phyloP scores from a whole-genome alignment of 2,113 vertebrate species.

The Malurus alboscapulatus region DNA sequence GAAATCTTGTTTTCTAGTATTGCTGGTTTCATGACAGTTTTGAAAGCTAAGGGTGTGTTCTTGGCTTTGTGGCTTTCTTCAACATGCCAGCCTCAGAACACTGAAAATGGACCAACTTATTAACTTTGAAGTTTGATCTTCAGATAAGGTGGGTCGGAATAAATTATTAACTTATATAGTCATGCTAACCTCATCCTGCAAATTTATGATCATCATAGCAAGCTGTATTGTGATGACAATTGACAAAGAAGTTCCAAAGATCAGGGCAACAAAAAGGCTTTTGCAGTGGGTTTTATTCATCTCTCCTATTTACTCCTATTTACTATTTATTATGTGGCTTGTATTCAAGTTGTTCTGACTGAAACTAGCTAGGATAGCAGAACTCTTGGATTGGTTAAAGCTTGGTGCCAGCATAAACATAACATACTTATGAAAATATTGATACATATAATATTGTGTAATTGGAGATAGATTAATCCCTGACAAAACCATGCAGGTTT shows the following conservation, averaged over 20 bases:
- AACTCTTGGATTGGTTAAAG: background rate
- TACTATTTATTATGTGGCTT: background rate
- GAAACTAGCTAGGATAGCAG: background rate
- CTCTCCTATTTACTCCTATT: background rate
- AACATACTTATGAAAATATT: background rate
- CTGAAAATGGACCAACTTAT: background rate
- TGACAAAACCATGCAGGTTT: background rate
- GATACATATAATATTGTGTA: background rate
- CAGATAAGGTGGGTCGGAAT: background rate
- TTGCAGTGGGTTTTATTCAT: background rate
- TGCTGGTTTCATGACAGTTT: background rate
- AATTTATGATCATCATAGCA: background rate
- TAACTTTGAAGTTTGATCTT: slow-evolving; percentile 52
- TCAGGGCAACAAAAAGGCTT: background rate
- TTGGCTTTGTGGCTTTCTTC: background rate
- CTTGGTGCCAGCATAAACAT: background rate
- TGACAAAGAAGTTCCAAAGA: slow-evolving; percentile 1
- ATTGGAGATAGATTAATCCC: background rate
- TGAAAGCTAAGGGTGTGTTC: background rate
- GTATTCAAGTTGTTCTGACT: background rate
- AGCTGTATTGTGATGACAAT: background rate
- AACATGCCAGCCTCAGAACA: background rate
- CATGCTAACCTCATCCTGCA: background rate
- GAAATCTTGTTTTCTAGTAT: background rate
- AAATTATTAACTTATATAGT: slow-evolving; percentile 63